Conservation (phyloP, 2,888 invertebrate species). For the Sisyra terminalis region DNA sequence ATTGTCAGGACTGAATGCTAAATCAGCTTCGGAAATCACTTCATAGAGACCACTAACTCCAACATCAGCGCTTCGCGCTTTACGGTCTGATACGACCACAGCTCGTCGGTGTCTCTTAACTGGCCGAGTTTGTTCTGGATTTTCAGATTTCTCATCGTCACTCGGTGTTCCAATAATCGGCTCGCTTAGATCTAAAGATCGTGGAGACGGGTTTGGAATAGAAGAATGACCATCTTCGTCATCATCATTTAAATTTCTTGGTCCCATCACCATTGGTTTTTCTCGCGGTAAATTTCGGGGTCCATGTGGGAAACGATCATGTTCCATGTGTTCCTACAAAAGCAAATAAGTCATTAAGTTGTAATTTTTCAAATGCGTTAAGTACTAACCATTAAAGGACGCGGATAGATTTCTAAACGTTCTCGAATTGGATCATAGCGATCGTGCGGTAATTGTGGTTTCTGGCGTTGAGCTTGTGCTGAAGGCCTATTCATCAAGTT, state of each 20-base stretch:
- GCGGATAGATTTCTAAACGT: constrained; percentile 10
- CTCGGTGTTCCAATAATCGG: background rate
- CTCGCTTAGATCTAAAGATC: background rate
- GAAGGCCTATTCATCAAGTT: constrained; percentile 10
- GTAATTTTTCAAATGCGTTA: background rate
- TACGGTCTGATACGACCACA: constrained; percentile 48
- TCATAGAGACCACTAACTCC: constrained; percentile 72
- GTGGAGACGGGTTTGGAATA: background rate
- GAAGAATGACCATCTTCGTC: constrained; percentile 8
- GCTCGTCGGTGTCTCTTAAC: constrained; percentile 43
- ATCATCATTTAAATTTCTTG: constrained; percentile 27
- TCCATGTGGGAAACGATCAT: constrained; percentile 59
- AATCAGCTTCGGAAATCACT: constrained; percentile 80
- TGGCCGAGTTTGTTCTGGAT: too few species aligned
- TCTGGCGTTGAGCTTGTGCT: background rate
- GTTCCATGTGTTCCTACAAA: constrained; percentile 27
- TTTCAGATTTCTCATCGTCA: background rate
- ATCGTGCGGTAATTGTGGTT: background rate
- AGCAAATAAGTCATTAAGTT: background rate
- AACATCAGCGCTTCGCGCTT: constrained; percentile 69
- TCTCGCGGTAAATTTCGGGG: constrained; percentile 50
- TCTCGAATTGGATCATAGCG: constrained; percentile 8
- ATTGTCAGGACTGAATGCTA: constrained; percentile 74
- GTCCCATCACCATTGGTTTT: constrained; percentile 34
- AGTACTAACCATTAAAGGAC: constrained; percentile 9